A percentile compares a stretch with the other conserved stretches of the same genome.
phyloP scores from a whole-genome alignment of 1,140 invertebrate genomes.

The Steinernema khuongi region DNA sequence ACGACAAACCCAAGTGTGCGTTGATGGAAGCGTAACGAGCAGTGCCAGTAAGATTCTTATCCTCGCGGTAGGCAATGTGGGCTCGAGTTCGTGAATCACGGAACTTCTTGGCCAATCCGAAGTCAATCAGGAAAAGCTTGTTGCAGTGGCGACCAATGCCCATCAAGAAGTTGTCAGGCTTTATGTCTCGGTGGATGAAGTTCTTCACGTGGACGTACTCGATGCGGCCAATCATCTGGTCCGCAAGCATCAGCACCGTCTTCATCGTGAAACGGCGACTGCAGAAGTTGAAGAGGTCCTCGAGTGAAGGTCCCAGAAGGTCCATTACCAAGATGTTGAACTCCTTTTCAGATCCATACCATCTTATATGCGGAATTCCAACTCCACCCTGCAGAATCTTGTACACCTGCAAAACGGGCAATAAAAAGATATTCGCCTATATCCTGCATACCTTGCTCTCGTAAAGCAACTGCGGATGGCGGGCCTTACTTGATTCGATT shows the following conservation, averaged over 20 bases:
- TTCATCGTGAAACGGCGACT: constrained; percentile 91
- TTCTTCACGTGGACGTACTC: constrained; percentile 69
- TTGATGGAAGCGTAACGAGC: constrained; percentile 95
- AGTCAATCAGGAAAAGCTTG: constrained; percentile 92
- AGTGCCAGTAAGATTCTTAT: constrained; percentile 93
- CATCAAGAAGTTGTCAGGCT: constrained; percentile 65
- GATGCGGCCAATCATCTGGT: constrained; percentile 76
- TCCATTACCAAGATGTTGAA: constrained; percentile 97
- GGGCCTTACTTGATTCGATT: constrained; percentile 78
- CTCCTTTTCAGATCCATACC: constrained; percentile 83
- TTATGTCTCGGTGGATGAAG: constrained; percentile 65
- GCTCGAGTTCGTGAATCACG: constrained; percentile 76
- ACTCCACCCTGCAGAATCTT: constrained; percentile 82
- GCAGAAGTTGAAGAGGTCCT: constrained; percentile 96
- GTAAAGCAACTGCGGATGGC: constrained; percentile 89
- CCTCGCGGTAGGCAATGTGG: constrained; percentile 88
- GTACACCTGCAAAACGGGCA: constrained; percentile 65
- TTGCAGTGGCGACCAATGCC: constrained; percentile 88
- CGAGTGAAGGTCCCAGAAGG: constrained; percentile 83
- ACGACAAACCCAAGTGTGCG: constrained; percentile 73
- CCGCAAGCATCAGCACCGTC: constrained; percentile 91
- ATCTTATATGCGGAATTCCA: constrained; percentile 89
- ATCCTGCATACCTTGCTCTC: constrained; percentile 71
- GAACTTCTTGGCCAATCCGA: constrained; percentile 92
- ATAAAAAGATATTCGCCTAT: background rate